These are phyloP conservation scores for Clusia tigrina DNA, from an alignment of 2,888 invertebrate genomes.

Conservation along the genomic window DNA sequence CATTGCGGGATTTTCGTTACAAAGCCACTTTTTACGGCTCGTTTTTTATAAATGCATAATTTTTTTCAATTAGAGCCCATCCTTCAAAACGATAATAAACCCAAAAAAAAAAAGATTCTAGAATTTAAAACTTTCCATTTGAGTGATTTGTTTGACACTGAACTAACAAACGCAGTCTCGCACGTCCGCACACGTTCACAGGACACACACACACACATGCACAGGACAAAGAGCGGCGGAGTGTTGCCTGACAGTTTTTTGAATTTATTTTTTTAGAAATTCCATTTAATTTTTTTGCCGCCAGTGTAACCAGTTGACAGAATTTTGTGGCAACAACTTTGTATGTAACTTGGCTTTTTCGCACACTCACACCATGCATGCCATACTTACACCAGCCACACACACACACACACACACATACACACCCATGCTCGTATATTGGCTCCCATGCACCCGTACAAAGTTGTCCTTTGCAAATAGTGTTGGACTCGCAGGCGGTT, in stretches of 20 bases:
- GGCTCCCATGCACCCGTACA: too few species aligned
- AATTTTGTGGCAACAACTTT: slow-evolving; percentile 5
- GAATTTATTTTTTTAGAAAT: background rate
- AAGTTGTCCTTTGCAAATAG: too few species aligned
- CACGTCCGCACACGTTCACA: background rate
- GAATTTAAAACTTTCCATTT: too few species aligned
- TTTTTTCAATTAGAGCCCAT: background rate
- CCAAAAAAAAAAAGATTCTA: background rate
- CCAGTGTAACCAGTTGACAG: slow-evolving; percentile 19
- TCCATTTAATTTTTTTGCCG: background rate
- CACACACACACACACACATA: background rate
- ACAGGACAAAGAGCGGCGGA: background rate
- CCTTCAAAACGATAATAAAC: too few species aligned
- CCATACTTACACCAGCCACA: too few species aligned
- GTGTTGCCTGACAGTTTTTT: background rate
- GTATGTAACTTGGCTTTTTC: background rate
- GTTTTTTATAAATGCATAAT: too few species aligned
- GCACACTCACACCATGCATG: background rate
- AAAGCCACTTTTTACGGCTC: too few species aligned
- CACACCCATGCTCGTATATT: too few species aligned
- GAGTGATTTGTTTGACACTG: slow-evolving; percentile 22
- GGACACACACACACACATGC: background rate
- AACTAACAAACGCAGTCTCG: slow-evolving; percentile 3
- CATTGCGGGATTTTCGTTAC: background rate
- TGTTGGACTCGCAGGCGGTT: too few species aligned